These are phyloP conservation scores for Rhinogobio ventralis DNA, from an alignment of 2,797 vertebrate species.

Conservation along the genomic window DNA sequence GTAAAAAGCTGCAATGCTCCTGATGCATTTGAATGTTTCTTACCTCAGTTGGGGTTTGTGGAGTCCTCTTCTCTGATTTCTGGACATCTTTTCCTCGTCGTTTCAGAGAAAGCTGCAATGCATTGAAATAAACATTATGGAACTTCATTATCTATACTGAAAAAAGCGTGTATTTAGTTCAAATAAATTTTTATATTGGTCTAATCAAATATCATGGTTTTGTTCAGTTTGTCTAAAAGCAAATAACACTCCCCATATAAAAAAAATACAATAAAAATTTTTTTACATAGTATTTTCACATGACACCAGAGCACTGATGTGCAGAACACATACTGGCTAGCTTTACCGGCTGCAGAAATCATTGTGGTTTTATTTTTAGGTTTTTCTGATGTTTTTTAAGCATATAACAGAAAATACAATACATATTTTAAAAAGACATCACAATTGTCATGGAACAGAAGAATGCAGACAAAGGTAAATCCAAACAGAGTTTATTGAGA, in stretches of 20 bases:
- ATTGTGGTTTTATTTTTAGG: background rate
- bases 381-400: background rate
- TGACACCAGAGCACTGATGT: too few species aligned
- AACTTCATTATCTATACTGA: background rate
- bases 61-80: conserved; percentile 88
- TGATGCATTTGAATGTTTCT: conserved; percentile 45
- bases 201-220: background rate
- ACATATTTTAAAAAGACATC: background rate
- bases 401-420: background rate
- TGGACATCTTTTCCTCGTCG: conserved; percentile 94
- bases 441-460: background rate
- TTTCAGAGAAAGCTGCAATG: conserved; percentile 87
- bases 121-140: background rate
- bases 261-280: too few species aligned
- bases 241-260: background rate
- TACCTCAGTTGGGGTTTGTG: conserved; percentile 92
- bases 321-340: too few species aligned
- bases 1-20: background rate
- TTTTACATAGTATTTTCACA: too few species aligned
- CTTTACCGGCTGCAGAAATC: background rate
- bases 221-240: background rate
- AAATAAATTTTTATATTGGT: background rate
- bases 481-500: too few species aligned
- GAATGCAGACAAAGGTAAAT: too few species aligned
- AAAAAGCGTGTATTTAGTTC: background rate